Base-by-base conservation (phyloP, 1,140 invertebrate genomes). In the Coptotermes formosanus region DNA sequence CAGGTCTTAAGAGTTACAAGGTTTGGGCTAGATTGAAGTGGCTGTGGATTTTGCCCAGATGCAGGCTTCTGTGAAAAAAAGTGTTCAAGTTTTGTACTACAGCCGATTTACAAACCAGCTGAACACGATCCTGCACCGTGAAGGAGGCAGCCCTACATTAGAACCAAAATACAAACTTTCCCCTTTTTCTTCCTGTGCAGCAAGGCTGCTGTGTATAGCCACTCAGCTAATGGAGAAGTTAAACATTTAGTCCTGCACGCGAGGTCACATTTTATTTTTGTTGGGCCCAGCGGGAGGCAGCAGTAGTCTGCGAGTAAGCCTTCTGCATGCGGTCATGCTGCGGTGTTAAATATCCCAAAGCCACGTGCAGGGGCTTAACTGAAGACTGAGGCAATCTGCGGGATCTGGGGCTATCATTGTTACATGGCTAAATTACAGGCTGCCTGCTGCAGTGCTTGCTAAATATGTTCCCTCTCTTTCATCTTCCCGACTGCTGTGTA, bases 331-430 rank as follows among this genome's bases (percentile, higher is more conserved):
- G 64, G 64, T 75, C 25, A n/a, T 75, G n/a, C 7, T 75, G 64
- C 64, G 64, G 64, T 75, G 64, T 75, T 75, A 75, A 75, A 75
- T 75, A 75, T 75, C 64, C 64, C 25, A 30, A 11, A 75, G 64
- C 64, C 64, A 75, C 64, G 64, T 75, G 64, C 64, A 30, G 30
- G 64, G 64, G 64, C 64, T 75, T 75, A 75, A 30, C 64, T 75
- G 64, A 75, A n/a, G 64, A 25, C 16, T 75, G 64, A 9, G n/a
- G 52, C 64, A 7, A 75, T 75, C 64, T 75, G 25, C 25, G 0
- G 8, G 25, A 8, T 75, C 64, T n/a, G 9, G 25, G 64, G 25
- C 3, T 55, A 55, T 75, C n/a, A 30, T 75, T 75, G 64, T 75
- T 75, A 75, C n/a, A 30, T 19, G 25, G n/a, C 64, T 75, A 75